phyloP scores from a whole-genome alignment of 2,797 vertebrate species.

The Onychomys leucogaster region DNA sequence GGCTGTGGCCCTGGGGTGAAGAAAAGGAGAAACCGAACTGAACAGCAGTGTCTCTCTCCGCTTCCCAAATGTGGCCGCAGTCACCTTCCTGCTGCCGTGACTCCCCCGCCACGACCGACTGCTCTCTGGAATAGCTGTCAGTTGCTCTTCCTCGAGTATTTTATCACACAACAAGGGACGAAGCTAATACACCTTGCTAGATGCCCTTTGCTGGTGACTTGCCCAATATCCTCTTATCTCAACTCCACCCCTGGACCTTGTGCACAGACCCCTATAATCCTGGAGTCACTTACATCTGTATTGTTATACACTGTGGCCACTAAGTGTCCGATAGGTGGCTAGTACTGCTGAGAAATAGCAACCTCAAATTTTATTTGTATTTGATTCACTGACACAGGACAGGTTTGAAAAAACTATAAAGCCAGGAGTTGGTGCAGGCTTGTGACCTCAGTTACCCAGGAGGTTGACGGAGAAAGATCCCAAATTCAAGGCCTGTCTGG shows the following conservation, averaged over 20 bases:
- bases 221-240: background rate
- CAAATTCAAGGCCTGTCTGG: background rate
- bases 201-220: background rate
- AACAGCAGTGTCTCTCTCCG: background rate
- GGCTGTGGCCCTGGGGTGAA: background rate
- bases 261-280: background rate
- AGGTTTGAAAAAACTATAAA: background rate
- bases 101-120: no score
- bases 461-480: background rate
- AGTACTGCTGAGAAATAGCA: background rate
- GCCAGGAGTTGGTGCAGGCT: background rate
- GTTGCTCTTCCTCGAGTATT: no score
- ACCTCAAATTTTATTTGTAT: background rate
- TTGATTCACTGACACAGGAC: background rate
- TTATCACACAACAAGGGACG: background rate
- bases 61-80: background rate
- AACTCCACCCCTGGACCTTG: background rate
- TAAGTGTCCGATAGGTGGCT: no score
- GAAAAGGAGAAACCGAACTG: fast-evolving
- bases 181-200: background rate
- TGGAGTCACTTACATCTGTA: background rate
- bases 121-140: background rate
- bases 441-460: background rate
- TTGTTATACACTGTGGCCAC: background rate
- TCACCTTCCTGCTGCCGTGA: background rate